Percentiles rank a stretch among this genome's conserved stretches.
phyloP scores from a whole-genome alignment of 2,797 vertebrate species.

The Sebastiscus albofasciatus region DNA sequence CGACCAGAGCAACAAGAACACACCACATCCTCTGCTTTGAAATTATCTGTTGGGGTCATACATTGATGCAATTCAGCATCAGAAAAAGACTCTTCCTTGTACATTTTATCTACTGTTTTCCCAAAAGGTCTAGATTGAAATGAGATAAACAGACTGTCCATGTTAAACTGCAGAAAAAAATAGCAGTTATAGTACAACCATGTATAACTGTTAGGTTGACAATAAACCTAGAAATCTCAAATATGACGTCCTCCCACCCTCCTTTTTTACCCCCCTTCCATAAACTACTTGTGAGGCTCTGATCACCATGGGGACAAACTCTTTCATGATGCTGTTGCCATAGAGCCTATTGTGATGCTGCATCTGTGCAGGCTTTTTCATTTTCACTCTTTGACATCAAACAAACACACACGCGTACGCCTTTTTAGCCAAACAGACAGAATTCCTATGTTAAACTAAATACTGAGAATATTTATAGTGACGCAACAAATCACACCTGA shows the following conservation, averaged over 20 bases:
- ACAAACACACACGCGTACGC: background rate
- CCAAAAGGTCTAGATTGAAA: background rate
- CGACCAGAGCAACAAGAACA: slow-evolving; percentile 9
- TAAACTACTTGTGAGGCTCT: slow-evolving; percentile 66
- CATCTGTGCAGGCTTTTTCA: slow-evolving; percentile 62
- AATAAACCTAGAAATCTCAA: background rate
- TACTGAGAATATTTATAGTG: background rate
- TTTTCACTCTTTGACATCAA: slow-evolving; percentile 69
- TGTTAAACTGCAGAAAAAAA: background rate
- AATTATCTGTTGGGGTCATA: background rate
- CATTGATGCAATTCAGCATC: background rate
- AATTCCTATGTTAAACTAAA: slow-evolving; percentile 17
- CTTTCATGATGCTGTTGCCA: slow-evolving; percentile 84
- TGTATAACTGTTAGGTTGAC: background rate
- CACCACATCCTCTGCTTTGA: slow-evolving; percentile 10
- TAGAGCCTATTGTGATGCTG: slow-evolving; percentile 74
- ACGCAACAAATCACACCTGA: background rate
- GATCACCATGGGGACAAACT: slow-evolving; percentile 80
- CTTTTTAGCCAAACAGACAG: background rate
- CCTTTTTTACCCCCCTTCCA: slow-evolving; percentile 41
- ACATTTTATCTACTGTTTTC: background rate
- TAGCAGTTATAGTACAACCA: background rate
- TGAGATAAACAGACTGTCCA: background rate
- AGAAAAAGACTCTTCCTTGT: background rate
- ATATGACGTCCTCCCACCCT: slow-evolving; percentile 7